Evolutionary conservation across 2,797 vertebrate genomes (phyloP), one percentile per base, ranked within the genome.

Genomic region (Cephalopachus bancanus): DNA sequence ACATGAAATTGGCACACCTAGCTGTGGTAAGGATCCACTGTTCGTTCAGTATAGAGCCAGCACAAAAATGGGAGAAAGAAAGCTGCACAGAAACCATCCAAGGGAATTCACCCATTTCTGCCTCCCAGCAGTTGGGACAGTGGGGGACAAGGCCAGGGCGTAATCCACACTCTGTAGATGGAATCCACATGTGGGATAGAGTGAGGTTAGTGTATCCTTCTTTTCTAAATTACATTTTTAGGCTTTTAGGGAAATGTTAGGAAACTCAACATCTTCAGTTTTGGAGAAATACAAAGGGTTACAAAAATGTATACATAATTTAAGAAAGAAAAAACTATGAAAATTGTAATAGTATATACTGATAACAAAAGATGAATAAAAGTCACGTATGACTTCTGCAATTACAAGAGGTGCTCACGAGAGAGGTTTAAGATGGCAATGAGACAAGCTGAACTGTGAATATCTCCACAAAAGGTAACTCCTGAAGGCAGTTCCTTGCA

Each of bases 11-110:
- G 74, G 92, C 87, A 83, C 97, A 98, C 76, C 75, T 96, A 49
- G 97, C 91, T 49, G 95, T 96, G 1, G 96, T 98, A 49, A 98
- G 94, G 65, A 97, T 95, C 95, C 97, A 97, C 28, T 89, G 91
- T 79, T 93, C 88, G 71, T 96, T 98, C 37, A 97, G n/a, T 72
- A 97, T 95, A 53, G 97, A 97, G 20, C 97, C 97, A 62, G 95
- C 94, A 94, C 96, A 97, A 60, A 96, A 94, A 49, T 96, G 97
- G 17, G 78, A 90, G 33, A 93, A 88, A 80, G 96, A 96, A 0
- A 97, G 49, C 7, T 91, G 91, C 22, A 97, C 4, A 11, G 97
- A 96, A 28, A 96, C 95, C 60, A 95, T 89, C 95, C 96, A 96
- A 2, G 97, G 96, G 14, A 97, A 97, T 91, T 96, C 95, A 59